Base-by-base conservation (phyloP, 2,888 invertebrate genomes). In the Belgica antarctica region DNA sequence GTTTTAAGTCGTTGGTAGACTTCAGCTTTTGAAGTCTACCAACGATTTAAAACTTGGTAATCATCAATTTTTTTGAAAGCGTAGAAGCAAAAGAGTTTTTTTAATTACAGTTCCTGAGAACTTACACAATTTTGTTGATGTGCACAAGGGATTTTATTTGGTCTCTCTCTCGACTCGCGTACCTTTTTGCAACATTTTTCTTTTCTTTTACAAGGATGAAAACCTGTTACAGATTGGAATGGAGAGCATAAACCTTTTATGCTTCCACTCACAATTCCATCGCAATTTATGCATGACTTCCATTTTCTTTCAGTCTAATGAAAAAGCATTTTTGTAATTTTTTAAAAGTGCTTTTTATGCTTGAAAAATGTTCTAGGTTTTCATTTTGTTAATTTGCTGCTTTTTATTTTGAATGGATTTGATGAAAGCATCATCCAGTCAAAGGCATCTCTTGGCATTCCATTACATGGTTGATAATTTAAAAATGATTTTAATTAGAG, bases 281-380 rank as follows among this genome's bases (percentile, higher is more conserved):
- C 19, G 41, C 65, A 36, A 24, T 47, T 65, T 47, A 65, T 65
- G 65, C 65, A 65, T 65, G 65, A 65, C 65, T 65, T 65, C 59
- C 59, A 59, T 59, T 59, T 59, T 59, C 59, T 59, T 59, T 59
- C 27, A 59, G n/a, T 27, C 22, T 59, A 25, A 59, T 59, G 59
- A 59, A 25, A 59, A 25, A 59, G n/a, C n/a, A 59, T 59, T 19
- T 59, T 15, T 27, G 59, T 22, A 22, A 22, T 57, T 10, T 5
- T 15, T 57, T 22, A 57, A 57, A 17, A 57, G 24, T 27, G 27
- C 8, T 52, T 52, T 22, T 17, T n/a, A 52, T 52, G 3, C 2
- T 52, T 12, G 22, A 7, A n/a, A 59, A 59, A 59, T 59, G 59
- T 59, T 52, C 27, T 27, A 59, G 25, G 25, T 52, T 52, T 22